A percentile compares a stretch with the other conserved stretches of the same genome.
Evolutionary conservation across 2,888 invertebrate species (phyloP).

Genomic region (Mesoligia furuncula): DNA sequence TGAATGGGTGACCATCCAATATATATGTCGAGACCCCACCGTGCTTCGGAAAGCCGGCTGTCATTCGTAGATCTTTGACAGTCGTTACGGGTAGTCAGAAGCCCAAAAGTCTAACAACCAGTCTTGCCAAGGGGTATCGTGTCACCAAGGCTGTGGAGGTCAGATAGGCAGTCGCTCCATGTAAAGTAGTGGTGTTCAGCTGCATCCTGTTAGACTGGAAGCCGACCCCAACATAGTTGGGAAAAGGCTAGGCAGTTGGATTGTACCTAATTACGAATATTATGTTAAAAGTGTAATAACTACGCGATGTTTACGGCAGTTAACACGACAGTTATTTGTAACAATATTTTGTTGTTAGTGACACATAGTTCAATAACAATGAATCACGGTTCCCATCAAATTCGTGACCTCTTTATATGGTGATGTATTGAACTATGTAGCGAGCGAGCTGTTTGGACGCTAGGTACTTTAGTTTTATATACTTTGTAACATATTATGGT

Average conservation of each 20-base stretch:
- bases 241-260: not conserved
- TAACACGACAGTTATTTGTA: conserved; percentile 23
- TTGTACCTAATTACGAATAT: conserved; percentile 14
- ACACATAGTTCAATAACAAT: conserved; percentile 40
- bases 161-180: not conserved
- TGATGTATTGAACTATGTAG: not conserved
- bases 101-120: not conserved
- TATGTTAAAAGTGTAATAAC: not conserved
- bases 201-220: not conserved
- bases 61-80: not conserved
- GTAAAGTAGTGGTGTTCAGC: not conserved
- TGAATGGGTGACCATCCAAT: not conserved
- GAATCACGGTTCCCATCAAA: conserved; percentile 36
- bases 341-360: conserved; percentile 46
- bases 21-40: not conserved
- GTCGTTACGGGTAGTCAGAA: not conserved
- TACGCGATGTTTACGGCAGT: not conserved
- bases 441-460: not conserved
- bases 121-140: not conserved
- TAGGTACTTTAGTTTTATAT: not conserved
- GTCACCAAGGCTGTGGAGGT: not conserved
- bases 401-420: conserved; percentile 41
- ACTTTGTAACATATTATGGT: not conserved
- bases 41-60: not conserved
- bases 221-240: not conserved